Conservation (phyloP, 1,140 invertebrate genomes). For the Metaphire vulgaris region DNA sequence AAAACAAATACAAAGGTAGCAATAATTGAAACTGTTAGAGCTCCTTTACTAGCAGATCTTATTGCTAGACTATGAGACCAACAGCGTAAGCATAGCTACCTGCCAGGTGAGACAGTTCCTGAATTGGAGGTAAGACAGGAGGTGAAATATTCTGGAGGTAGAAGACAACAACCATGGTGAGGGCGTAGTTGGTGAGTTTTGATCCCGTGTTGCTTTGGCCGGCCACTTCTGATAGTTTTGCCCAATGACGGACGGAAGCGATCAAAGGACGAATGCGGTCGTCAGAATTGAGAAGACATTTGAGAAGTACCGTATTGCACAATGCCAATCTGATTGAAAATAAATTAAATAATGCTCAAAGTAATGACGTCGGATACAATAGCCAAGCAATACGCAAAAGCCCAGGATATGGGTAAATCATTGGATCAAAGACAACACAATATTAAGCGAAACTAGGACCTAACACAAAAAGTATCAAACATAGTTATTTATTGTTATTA, state of each 20-base stretch:
- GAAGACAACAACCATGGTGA: constrained; percentile 38
- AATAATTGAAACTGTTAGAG: background rate
- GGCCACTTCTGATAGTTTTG: constrained; percentile 34
- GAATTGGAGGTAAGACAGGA: constrained; percentile 33
- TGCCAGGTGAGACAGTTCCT: constrained; percentile 32
- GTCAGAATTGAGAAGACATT: constrained; percentile 35
- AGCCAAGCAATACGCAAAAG: no score
- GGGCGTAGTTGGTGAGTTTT: constrained; percentile 39
- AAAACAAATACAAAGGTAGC: background rate
- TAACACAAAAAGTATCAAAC: no score
- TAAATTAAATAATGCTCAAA: no score
- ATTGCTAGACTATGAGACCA: background rate
- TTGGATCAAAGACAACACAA: no score
- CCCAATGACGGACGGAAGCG: constrained; percentile 40
- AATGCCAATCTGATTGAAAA: constrained; percentile 35
- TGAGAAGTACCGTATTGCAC: constrained; percentile 37
- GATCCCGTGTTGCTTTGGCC: constrained; percentile 33
- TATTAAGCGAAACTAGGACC: no score
- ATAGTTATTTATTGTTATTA: no score
- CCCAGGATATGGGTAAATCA: no score
- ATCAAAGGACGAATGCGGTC: constrained; percentile 36
- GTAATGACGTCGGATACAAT: no score
- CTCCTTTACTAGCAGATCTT: background rate
- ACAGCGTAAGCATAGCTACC: constrained; percentile 26
- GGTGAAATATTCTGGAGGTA: constrained; percentile 37